Base-by-base conservation (phyloP, 1,140 invertebrate species). In the Lepidurus arcticus region DNA sequence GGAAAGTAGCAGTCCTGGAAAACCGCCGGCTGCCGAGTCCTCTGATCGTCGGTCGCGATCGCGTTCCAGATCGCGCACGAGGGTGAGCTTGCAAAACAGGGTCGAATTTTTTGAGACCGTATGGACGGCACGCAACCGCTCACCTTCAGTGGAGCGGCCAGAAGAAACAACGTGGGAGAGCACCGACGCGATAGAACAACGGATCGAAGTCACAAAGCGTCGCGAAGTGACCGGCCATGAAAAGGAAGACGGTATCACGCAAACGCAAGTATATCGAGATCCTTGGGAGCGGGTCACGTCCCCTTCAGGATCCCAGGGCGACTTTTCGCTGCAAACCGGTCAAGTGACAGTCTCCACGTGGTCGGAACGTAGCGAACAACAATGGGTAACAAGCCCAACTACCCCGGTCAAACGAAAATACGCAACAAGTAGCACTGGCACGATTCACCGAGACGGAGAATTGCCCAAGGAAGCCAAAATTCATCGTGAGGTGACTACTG, bases 41-140 rank as follows among this genome's bases (percentile, higher is more conserved):
- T 26, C 26, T 9, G 53, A 44, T 10, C 42, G 73, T 44, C 44
- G 44, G 8, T 73, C 53, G 24, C 42, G 42, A 43, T 73, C 53
- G 13, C 77, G 45, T 13, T 78, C 79, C 24, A 73, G 75, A 9
- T 76, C 76, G 24, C 9, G 47, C 11, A 78, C 75, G 3, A 21
- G 76, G 45, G 47, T 76, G 16, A 13, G 43, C n/a, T 42, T 74
- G 76, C 34, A 53, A 43, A 73, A 76, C 21, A 53, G 76, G 16
- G 79, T 80, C 21, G 65, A 44, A n/a, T 80, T 77, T 77, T 80
- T 77, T 65, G 79, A 80, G 74, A 45, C 26, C 5, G 79, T 42
- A n/a, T 65, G 53, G 16, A 73, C 44, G 45, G 65, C 34, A 9
- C 45, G 47, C n/a, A 74, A 75, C 24, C 43, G 75, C 7, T 79